phyloP scores from a whole-genome alignment of 2,888 invertebrate species.

The Arctia plantaginis region DNA sequence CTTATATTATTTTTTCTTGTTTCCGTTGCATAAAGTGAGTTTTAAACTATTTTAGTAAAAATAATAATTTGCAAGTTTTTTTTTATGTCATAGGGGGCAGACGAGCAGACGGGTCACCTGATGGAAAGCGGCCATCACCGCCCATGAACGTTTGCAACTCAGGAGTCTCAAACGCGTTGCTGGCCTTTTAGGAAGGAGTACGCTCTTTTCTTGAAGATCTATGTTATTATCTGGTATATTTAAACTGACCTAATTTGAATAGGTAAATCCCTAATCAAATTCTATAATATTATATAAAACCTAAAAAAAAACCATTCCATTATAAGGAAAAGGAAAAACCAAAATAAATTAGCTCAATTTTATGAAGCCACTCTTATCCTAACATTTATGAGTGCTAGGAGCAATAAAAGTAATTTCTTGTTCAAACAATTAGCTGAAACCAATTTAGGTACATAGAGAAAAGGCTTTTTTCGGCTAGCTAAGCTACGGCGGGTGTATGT shows the following conservation, averaged over 20 bases:
- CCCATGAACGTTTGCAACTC: no score
- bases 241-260: neutral
- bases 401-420: constrained; percentile 19
- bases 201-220: no score
- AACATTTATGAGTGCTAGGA: constrained; percentile 12
- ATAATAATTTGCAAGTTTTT: no score
- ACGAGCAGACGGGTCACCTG: no score
- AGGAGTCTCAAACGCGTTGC: no score
- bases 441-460: constrained; percentile 14
- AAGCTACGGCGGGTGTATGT: no score
- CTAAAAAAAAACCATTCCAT: neutral
- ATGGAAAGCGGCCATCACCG: no score
- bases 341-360: neutral
- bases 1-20: no score
- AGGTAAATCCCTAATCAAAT: neutral
- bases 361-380: neutral
- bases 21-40: no score
- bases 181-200: no score
- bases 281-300: neutral
- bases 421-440: constrained; percentile 21
- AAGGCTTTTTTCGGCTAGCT: constrained; percentile 12
- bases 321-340: neutral
- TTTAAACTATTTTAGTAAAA: no score
- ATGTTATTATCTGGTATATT: neutral
- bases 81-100: no score